These are phyloP conservation scores for Acromyrmex echinatior DNA, from an alignment of 1,140 invertebrate species.

Conservation along the genomic window DNA sequence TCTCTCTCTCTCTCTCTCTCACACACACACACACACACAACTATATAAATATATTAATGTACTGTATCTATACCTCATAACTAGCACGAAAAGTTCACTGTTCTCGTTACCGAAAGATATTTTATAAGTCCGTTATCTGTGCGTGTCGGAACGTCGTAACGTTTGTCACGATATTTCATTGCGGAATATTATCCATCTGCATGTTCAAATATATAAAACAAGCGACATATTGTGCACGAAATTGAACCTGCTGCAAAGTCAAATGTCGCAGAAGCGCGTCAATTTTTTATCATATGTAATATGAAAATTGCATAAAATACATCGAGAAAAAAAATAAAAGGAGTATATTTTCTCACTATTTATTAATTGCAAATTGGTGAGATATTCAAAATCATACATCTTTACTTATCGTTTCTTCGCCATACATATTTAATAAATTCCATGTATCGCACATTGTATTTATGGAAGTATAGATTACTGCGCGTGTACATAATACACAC, in stretches of 20 bases:
- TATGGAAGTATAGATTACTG: constrained; percentile 69
- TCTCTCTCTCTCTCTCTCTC: too few relatives aligned
- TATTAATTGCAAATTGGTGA: not conserved
- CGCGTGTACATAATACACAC: constrained; percentile 20
- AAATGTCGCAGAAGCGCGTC: not conserved
- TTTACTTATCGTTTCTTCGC: constrained; percentile 1
- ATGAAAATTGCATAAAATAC: constrained; percentile 36
- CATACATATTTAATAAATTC: constrained; percentile 11
- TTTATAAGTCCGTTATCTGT: constrained; percentile 59
- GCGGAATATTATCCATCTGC: constrained; percentile 39
- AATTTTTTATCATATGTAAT: constrained; percentile 1
- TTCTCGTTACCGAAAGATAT: constrained; percentile 46
- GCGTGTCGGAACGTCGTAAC: constrained; percentile 52
- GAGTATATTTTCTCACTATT: not conserved
- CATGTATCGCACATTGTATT: constrained; percentile 46
- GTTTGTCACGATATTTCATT: constrained; percentile 55
- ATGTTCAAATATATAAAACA: constrained; percentile 33
- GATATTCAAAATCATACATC: constrained; percentile 8
- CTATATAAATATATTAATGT: constrained; percentile 16
- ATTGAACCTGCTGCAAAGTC: constrained; percentile 20
- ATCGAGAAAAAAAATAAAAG: not conserved
- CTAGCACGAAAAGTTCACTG: constrained; percentile 49
- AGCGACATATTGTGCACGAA: constrained; percentile 8
- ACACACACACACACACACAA: too few relatives aligned
- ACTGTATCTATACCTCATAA: not conserved